Percentiles rank a stretch among this genome's conserved stretches.
Evolutionary conservation across 2,113 vertebrate genomes (phyloP).

Genomic region (Cebus imitator): DNA sequence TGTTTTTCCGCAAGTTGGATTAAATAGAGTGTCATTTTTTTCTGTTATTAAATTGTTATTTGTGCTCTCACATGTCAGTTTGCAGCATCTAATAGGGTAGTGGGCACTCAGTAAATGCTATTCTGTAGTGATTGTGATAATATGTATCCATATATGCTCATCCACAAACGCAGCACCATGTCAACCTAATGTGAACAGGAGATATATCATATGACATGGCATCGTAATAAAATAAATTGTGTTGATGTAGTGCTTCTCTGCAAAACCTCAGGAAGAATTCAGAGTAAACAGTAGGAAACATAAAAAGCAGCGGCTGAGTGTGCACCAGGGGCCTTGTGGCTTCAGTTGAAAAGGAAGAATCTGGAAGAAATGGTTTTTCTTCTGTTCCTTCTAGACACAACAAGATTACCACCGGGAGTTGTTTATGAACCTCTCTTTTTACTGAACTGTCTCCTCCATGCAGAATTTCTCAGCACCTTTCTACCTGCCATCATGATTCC

Average conservation of each 20-base stretch:
- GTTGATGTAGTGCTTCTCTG: constrained; percentile 33
- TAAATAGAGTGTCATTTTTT: constrained; percentile 55
- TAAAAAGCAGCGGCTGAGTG: background rate
- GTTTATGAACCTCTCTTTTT: constrained; percentile 9
- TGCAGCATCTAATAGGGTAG: background rate
- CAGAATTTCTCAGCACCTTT: constrained; percentile 35
- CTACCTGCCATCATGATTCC: background rate
- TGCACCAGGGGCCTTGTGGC: background rate
- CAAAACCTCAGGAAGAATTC: constrained; percentile 35
- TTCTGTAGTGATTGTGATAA: background rate
- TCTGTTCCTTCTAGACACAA: constrained; percentile 52
- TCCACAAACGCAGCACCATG: background rate
- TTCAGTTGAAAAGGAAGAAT: constrained; percentile 27
- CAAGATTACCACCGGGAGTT: constrained; percentile 16
- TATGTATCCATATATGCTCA: background rate
- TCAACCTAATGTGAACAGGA: background rate
- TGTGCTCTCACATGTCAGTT: constrained; percentile 37
- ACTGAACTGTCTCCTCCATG: background rate
- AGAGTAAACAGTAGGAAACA: constrained; percentile 22
- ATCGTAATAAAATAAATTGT: constrained; percentile 1
- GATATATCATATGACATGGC: background rate
- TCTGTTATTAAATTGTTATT: constrained; percentile 68
- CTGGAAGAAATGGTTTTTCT: background rate
- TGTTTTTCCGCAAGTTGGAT: constrained; percentile 67
- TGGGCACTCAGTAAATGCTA: background rate